These are phyloP conservation scores for Hartigia nigra DNA, from an alignment of 2,888 invertebrate genomes.

Conservation along the genomic window DNA sequence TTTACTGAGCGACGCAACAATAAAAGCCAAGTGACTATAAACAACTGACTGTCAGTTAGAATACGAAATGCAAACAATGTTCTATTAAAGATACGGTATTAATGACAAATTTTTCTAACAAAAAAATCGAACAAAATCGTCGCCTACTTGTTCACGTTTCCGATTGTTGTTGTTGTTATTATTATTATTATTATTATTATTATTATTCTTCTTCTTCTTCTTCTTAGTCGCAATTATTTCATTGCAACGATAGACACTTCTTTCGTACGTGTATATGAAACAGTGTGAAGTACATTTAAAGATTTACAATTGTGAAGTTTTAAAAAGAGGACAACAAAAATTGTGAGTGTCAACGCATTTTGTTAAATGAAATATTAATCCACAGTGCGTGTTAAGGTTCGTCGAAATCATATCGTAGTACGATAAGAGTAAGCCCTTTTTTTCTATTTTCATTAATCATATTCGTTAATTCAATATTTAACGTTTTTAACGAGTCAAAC, in stretches of 20 bases:
- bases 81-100: fast-evolving
- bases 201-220: too few species aligned
- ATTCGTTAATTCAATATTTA: background rate
- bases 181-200: too few species aligned
- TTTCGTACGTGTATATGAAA: background rate
- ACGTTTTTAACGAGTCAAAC: background rate
- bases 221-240: background rate
- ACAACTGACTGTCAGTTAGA: background rate
- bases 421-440: background rate
- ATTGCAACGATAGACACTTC: background rate
- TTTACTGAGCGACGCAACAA: constrained; percentile 47
- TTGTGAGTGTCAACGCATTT: background rate
- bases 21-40: constrained; percentile 20
- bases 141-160: background rate
- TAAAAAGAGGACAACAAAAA: background rate
- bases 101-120: background rate
- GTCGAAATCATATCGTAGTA: background rate
- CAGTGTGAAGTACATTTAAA: background rate
- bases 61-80: background rate
- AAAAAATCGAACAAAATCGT: background rate
- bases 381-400: background rate
- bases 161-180: too few species aligned
- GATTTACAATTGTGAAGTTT: background rate
- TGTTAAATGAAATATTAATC: background rate
- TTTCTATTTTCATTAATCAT: background rate